phyloP scores from a whole-genome alignment of 2,888 invertebrate genomes.

The Dasypogon diadema region DNA sequence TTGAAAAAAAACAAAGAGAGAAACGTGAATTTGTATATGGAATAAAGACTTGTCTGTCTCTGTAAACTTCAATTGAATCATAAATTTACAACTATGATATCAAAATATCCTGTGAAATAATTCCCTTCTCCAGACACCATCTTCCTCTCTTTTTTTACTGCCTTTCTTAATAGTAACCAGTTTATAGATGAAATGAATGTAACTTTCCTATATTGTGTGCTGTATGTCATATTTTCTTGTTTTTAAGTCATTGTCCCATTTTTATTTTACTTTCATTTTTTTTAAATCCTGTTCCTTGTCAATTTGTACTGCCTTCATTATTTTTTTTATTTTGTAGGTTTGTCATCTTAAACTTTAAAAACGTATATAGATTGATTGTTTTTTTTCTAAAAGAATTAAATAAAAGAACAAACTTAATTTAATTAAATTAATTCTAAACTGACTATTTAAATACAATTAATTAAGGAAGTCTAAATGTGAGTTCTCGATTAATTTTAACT shows the following conservation, averaged over 20 bases:
- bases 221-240: background rate
- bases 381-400: conserved; percentile 52
- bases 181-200: conserved; percentile 15
- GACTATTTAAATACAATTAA: conserved; percentile 9
- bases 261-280: background rate
- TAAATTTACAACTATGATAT: background rate
- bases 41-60: conserved; percentile 49
- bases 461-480: background rate
- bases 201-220: conserved; percentile 14
- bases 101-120: no score
- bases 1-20: conserved; percentile 29
- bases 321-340: conserved; percentile 35
- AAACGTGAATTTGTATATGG: conserved; percentile 49
- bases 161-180: conserved; percentile 12
- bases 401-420: conserved; percentile 51
- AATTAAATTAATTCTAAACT: conserved; percentile 51
- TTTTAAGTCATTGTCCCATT: background rate
- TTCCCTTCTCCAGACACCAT: background rate
- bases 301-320: conserved; percentile 11
- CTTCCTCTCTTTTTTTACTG: conserved; percentile 20
- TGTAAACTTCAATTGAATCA: conserved; percentile 38
- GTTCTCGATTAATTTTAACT: no score
- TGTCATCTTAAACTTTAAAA: conserved; percentile 44
- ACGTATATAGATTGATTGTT: conserved; percentile 53
- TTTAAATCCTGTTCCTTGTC: background rate